phyloP scores from a whole-genome alignment of 2,888 invertebrate genomes.

The Tuberolachnus salignus region DNA sequence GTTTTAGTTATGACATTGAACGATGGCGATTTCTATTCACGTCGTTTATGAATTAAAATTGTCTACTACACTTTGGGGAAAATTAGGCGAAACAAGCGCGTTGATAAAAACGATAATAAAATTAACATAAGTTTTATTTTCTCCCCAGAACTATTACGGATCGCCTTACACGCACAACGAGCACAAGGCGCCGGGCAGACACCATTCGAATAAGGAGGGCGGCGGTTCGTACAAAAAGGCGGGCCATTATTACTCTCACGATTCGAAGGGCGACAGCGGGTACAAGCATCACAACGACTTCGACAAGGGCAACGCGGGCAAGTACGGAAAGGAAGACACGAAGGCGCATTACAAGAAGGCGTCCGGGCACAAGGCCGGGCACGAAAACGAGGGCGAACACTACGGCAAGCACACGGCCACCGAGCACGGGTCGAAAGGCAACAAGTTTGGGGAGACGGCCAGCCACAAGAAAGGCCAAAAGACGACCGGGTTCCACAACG shows the following conservation, averaged over 20 bases:
- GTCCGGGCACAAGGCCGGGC: constrained; percentile 69
- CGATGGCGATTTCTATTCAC: too few species aligned
- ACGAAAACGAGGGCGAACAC: constrained; percentile 71
- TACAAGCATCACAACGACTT: constrained; percentile 71
- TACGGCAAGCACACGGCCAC: constrained; percentile 72
- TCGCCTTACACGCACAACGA: constrained; percentile 67
- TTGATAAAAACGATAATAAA: too few species aligned
- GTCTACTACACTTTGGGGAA: too few species aligned
- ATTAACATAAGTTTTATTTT: too few species aligned
- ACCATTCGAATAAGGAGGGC: constrained; percentile 62
- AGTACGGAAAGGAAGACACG: constrained; percentile 73
- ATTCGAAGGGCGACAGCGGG: constrained; percentile 71
- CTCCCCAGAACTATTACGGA: constrained; percentile 65
- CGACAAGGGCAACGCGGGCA: constrained; percentile 71
- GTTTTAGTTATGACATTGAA: too few species aligned
- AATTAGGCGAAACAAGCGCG: too few species aligned
- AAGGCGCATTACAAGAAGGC: constrained; percentile 71
- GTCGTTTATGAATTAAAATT: too few species aligned
- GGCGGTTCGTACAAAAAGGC: constrained; percentile 67
- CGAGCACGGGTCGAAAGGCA: constrained; percentile 71
- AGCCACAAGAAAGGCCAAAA: constrained; percentile 79
- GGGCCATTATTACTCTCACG: constrained; percentile 67
- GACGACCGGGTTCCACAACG: constrained; percentile 78
- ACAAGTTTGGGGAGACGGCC: constrained; percentile 74
- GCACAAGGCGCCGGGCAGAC: constrained; percentile 56